phyloP scores from a whole-genome alignment of 2,113 vertebrate species.

The Podarcis raffonei region DNA sequence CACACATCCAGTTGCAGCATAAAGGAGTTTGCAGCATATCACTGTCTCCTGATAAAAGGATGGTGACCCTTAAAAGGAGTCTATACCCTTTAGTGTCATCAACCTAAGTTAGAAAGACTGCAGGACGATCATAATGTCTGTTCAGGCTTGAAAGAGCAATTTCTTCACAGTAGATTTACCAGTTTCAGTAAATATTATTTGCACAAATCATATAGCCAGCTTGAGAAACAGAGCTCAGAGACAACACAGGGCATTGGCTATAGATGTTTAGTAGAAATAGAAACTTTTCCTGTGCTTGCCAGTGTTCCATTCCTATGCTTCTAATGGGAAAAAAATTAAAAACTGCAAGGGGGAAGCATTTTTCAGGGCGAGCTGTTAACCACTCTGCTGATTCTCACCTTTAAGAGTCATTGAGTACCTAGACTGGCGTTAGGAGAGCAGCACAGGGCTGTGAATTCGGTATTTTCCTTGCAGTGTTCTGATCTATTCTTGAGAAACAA shows the following conservation, averaged over 20 bases:
- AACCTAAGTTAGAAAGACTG: neutral
- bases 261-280: neutral
- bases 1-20: neutral
- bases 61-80: neutral
- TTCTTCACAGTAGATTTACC: neutral
- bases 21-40: neutral
- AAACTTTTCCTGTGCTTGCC: neutral
- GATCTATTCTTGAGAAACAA: neutral
- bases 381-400: no score
- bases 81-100: no score
- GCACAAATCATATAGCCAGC: neutral
- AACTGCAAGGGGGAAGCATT: no score
- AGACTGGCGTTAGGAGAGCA: no score
- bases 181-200: neutral
- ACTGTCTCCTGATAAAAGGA: neutral
- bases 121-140: neutral
- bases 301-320: neutral
- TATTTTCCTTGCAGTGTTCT: no score
- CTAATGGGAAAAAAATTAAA: no score
- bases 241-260: neutral
- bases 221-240: neutral
- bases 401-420: no score
- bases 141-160: neutral
- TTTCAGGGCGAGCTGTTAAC: no score
- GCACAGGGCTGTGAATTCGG: no score